These are phyloP conservation scores for Tribolium madens DNA, from an alignment of 1,140 invertebrate species.

Conservation along the genomic window DNA sequence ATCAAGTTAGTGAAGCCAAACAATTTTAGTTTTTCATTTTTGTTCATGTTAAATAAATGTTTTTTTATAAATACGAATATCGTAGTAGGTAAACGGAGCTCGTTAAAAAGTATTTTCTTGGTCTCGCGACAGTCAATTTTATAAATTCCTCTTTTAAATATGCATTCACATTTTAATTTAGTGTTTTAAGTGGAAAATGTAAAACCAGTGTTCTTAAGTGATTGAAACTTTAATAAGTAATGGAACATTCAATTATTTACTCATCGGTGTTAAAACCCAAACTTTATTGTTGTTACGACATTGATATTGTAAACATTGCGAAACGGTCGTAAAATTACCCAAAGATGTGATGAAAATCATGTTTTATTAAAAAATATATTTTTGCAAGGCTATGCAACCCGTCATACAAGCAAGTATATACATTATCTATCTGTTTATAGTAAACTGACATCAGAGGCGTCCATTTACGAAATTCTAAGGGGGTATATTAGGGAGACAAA, in stretches of 20 bases:
- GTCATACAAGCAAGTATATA: neutral
- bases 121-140: neutral
- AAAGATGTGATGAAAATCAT: constrained; percentile 1
- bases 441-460: too few species aligned
- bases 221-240: neutral
- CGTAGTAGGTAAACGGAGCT: too few species aligned
- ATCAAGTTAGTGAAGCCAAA: too few species aligned
- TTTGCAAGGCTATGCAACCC: neutral
- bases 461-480: too few species aligned
- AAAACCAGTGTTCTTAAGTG: neutral
- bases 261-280: neutral
- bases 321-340: constrained; percentile 3
- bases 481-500: too few species aligned
- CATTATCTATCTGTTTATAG: neutral
- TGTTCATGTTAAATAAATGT: too few species aligned
- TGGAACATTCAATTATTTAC: neutral
- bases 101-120: neutral
- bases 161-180: neutral
- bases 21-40: too few species aligned
- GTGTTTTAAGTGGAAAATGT: neutral
- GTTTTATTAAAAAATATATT: neutral
- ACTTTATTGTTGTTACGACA: neutral
- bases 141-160: neutral
- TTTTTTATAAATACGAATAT: too few species aligned
- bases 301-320: neutral